These are phyloP conservation scores for Horisme vitalbata DNA, from an alignment of 2,888 invertebrate species.

Conservation along the genomic window DNA sequence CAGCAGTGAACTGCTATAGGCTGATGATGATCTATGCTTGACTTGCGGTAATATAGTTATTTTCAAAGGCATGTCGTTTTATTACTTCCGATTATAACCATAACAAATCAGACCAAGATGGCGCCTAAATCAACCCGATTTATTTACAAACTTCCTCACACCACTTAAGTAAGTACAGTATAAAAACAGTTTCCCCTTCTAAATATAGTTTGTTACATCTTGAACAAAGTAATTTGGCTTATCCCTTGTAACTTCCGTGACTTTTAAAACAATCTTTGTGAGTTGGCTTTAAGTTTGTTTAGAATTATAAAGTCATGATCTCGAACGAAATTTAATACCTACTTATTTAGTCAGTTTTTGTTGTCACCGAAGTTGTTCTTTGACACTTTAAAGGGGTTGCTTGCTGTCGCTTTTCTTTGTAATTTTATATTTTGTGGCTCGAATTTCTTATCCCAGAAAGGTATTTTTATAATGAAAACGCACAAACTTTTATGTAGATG, in stretches of 20 bases:
- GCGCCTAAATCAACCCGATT: constrained; percentile 28
- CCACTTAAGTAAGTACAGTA: constrained; percentile 30
- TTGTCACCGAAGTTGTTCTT: constrained; percentile 16
- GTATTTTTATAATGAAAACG: not conserved
- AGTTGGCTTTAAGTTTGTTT: constrained; percentile 18
- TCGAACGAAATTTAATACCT: constrained; percentile 18
- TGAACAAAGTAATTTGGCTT: constrained; percentile 25
- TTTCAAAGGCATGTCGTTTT: not conserved
- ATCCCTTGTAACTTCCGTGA: constrained; percentile 28
- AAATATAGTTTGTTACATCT: constrained; percentile 36
- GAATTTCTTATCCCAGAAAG: not conserved
- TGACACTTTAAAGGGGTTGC: not conserved
- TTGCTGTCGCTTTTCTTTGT: constrained; percentile 1
- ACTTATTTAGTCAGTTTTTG: too few species aligned
- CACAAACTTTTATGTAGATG: too few species aligned
- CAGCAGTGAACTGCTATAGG: too few species aligned
- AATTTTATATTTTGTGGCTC: constrained; percentile 2
- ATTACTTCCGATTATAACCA: constrained; percentile 13
- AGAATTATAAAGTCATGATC: constrained; percentile 16
- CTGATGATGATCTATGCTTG: too few species aligned
- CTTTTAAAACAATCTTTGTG: constrained; percentile 24
- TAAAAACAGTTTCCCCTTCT: constrained; percentile 33
- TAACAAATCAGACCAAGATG: constrained; percentile 16
- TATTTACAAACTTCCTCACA: constrained; percentile 32
- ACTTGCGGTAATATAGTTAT: not conserved